Evolutionary conservation across 2,888 invertebrate genomes (phyloP), one percentile per base, ranked within the genome.

Genomic region (Crematogaster levior): DNA sequence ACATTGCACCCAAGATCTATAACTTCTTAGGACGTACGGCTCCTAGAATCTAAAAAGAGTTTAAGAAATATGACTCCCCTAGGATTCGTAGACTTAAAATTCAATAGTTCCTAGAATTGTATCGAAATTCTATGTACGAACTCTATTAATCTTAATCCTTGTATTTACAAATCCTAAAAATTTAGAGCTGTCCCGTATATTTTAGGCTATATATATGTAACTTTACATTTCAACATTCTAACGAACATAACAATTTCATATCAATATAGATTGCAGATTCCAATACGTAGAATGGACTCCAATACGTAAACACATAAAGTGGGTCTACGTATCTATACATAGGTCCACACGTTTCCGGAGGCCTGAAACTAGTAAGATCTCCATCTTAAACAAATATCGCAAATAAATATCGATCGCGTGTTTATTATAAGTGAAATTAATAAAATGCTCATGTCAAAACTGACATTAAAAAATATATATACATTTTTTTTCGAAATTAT

Each of bases 1-100:
- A 70, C 30, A 24, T 56, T 37, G 30, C 70, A 70, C 70, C 72
- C 77, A 70, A 70, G 43, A 79, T 79, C 75, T 75, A 74, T 61
- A 51, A 70, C 9, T 5, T 43, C 46, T 56, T 79, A 70, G 72
- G 77, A 56, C 53, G 18, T 79, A 79, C 77, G 77, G 77, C 77
- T 79, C 70, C 77, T 79, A 70, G 70, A 79, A 77, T 68, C 27
- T 77, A 21, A 74, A 34, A 37, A 63, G 10, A 34, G 15, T 77
- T 75, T 65, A 30, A 68, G 27, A 56, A 79, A 43, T 56, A 30
- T 15, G 21, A 43, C 30, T 46, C 34, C n/a, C n/a, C 34, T 79
- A 56, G 34, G 12, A 56, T 70, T 43, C 21, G 34, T 56, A 15
- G 40, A 68, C 37, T 56, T 40, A 30, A 68, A 6, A 63, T 74